Conservation (phyloP, 2,113 vertebrate species). For the Hippopotamus amphibius region DNA sequence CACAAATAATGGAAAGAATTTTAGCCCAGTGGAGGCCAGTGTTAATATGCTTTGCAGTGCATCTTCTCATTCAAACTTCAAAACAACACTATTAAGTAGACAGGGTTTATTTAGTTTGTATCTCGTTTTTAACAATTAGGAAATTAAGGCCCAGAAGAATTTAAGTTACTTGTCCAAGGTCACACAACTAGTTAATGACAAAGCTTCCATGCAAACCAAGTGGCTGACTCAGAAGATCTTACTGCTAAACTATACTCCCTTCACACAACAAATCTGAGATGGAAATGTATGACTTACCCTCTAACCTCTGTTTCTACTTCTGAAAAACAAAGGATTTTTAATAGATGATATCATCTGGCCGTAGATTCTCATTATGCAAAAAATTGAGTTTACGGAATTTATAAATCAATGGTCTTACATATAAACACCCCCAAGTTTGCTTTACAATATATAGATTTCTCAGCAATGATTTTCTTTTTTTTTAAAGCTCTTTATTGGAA, state of each 20-base stretch:
- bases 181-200: background rate
- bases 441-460: constrained; percentile 6
- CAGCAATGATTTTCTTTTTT: background rate
- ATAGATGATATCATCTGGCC: background rate
- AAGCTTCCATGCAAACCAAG: background rate
- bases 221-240: constrained; percentile 1
- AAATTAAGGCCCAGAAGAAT: constrained; percentile 15
- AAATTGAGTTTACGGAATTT: background rate
- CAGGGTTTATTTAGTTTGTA: background rate
- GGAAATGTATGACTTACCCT: background rate
- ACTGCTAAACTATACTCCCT: background rate
- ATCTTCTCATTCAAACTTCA: constrained; percentile 1
- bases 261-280: constrained; percentile 27
- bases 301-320: background rate
- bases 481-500: too few relatives aligned
- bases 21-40: background rate
- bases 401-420: background rate
- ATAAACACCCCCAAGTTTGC: background rate
- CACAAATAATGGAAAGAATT: constrained; percentile 39
- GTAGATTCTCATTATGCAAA: constrained; percentile 16
- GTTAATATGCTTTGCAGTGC: background rate
- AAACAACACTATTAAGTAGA: background rate
- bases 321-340: constrained; percentile 11
- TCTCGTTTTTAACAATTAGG: constrained; percentile 7
- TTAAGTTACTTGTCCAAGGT: constrained; percentile 10